phyloP scores from a whole-genome alignment of 2,797 vertebrate genomes.

The Distichodus sexfasciatus region DNA sequence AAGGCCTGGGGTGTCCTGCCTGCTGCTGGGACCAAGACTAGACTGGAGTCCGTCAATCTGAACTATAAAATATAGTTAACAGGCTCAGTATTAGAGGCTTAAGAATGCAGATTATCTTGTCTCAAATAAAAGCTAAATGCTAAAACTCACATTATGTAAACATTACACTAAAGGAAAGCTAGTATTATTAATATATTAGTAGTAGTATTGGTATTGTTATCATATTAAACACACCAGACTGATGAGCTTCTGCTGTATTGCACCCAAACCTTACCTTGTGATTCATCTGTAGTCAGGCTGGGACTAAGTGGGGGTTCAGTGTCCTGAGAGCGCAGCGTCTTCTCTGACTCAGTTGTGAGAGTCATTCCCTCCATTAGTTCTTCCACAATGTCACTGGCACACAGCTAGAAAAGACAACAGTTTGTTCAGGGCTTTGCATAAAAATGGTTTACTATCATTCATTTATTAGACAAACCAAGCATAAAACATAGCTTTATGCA shows the following conservation, averaged over 20 bases:
- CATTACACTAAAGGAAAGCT: neutral
- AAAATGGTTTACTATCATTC: no score
- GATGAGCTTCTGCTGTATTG: neutral
- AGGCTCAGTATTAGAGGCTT: neutral
- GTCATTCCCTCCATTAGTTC: slow-evolving; percentile 89
- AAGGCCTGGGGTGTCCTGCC: slow-evolving; percentile 77
- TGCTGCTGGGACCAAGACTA: slow-evolving; percentile 65
- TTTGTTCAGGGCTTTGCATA: neutral
- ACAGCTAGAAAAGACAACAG: slow-evolving; percentile 75
- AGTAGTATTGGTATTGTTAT: no score
- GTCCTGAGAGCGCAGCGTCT: slow-evolving; percentile 80
- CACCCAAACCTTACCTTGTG: slow-evolving; percentile 73
- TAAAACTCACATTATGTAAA: no score
- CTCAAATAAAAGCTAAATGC: no score
- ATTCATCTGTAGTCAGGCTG: slow-evolving; percentile 65
- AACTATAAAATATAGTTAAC: slow-evolving; percentile 60
- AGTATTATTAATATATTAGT: neutral
- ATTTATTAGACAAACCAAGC: neutral
- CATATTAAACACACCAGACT: neutral
- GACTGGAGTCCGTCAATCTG: slow-evolving; percentile 73
- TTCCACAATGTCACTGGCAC: slow-evolving; percentile 86
- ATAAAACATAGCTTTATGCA: neutral
- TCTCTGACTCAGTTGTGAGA: slow-evolving; percentile 83
- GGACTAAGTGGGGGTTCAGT: slow-evolving; percentile 72
- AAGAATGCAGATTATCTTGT: neutral